Evolutionary conservation across 2,113 vertebrate genomes (phyloP).

Genomic region (Sinosuthora webbiana): DNA sequence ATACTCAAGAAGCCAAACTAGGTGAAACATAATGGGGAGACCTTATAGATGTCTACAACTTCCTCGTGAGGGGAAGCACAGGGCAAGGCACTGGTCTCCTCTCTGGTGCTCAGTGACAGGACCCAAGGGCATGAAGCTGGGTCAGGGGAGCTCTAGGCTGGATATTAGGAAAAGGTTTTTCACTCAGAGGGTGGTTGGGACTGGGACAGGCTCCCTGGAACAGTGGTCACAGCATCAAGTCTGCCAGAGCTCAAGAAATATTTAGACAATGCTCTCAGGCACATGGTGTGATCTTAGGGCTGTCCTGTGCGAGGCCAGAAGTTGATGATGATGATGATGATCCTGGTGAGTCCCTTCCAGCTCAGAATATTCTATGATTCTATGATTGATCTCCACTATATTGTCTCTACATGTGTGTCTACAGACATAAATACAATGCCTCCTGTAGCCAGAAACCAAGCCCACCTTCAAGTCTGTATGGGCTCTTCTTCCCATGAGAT

Average conservation of each 20-base stretch:
- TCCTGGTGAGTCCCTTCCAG: not conserved
- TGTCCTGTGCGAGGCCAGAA: not conserved
- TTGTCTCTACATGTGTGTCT: not conserved
- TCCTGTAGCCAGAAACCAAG: not conserved
- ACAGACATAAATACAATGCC: not conserved
- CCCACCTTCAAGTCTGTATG: not conserved
- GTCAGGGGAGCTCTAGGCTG: not conserved
- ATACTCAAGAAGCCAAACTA: not conserved
- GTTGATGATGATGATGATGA: not conserved
- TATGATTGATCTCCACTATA: not conserved
- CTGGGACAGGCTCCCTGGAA: not conserved
- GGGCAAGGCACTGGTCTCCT: not conserved
- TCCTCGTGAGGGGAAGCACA: not conserved
- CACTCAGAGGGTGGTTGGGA: not conserved
- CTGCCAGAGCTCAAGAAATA: not conserved
- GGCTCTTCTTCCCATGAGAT: not conserved
- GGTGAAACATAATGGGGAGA: not conserved
- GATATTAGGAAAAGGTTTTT: not conserved
- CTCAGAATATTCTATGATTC: not conserved
- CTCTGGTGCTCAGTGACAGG: not conserved
- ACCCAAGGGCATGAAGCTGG: not conserved
- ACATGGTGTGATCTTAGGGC: not conserved
- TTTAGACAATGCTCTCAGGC: not conserved
- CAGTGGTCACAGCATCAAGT: not conserved
- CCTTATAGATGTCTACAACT: not conserved